Percentiles rank a stretch among this genome's conserved stretches.
Evolutionary conservation across 2,113 vertebrate genomes (phyloP).

Genomic region (Nyctereutes procyonoides): DNA sequence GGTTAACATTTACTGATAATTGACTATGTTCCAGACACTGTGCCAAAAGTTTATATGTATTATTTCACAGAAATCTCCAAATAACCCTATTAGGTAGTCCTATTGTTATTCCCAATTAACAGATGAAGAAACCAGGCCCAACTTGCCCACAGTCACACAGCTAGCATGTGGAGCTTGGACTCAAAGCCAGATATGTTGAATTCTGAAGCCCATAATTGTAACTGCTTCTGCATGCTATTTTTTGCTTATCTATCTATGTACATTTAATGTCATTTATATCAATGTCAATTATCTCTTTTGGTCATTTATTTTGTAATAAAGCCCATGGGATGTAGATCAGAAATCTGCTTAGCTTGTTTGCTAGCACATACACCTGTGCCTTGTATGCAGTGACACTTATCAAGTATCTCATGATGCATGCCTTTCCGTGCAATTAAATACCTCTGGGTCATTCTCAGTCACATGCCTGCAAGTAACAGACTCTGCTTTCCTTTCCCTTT

Average conservation of each 20-base stretch:
- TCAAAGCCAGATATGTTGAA: not conserved
- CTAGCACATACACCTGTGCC: not conserved
- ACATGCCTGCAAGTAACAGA: slow-evolving; percentile 44
- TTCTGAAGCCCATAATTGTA: not conserved
- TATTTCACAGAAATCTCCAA: not conserved
- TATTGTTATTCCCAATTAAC: slow-evolving; percentile 8
- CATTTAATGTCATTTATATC: slow-evolving; percentile 6
- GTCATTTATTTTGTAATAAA: slow-evolving; percentile 35
- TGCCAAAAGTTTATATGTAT: not conserved
- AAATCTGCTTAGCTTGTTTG: slow-evolving; percentile 5
- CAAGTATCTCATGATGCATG: slow-evolving; percentile 16
- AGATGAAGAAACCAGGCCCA: not conserved
- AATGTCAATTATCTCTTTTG: not conserved
- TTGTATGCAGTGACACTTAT: not conserved
- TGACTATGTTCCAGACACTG: not conserved
- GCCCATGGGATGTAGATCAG: not conserved
- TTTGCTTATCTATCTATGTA: not conserved
- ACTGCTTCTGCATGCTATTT: not conserved
- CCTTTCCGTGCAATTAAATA: slow-evolving; percentile 53
- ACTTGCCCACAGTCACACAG: not conserved
- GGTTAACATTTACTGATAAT: slow-evolving; percentile 20
- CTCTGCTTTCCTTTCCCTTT: not conserved
- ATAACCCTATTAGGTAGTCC: not conserved
- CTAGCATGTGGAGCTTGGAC: not conserved
- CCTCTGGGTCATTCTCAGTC: slow-evolving; percentile 38